Evolutionary conservation across 2,888 invertebrate genomes (phyloP), one percentile per base, ranked within the genome.

Genomic region (Enchytraeus crypticus): DNA sequence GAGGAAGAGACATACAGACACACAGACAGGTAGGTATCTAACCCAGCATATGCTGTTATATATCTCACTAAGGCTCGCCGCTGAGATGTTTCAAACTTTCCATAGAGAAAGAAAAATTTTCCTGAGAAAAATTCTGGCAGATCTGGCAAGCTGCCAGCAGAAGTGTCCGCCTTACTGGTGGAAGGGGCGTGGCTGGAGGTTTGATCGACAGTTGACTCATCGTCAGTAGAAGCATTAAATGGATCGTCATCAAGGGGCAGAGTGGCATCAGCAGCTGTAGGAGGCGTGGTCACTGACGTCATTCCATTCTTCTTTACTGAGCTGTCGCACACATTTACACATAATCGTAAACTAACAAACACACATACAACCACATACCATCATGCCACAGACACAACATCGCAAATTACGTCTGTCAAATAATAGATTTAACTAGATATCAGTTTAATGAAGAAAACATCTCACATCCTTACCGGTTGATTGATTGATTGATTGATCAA

Each of bases 31-130:
- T 33, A 43, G 26, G 23, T 34, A n/a, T 79, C 73, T 59, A 81
- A 82, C 74, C 87, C 87, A 51, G 84, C 83, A 76, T 85, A 86
- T 0, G 86, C 87, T 53, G 78, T 77, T 56, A 87, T 75, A 57
- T 73, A 76, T 62, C 78, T 59, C 0, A 66, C 68, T 53, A 77
- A 51, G 29, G 69, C 59, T 33, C 73, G 63, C 46, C 71, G 65
- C 33, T 75, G 71, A 23, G 58, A 46, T 0, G 65, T 63, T 4
- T 63, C 64, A 59, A 75, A 72, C n/a, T 71, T 66, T 56, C 78
- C 78, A 64, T 77, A 77, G 8, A 51, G 51, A 30, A 58, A 45
- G n/a, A 58, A 51, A 27, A 5, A 34, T 29, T 53, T 32, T 54
- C 72, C 71, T 2, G 69, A 64, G 60, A 78, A 74, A 64, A 75